These are phyloP conservation scores for Nomia melanderi DNA, from an alignment of 1,140 invertebrate genomes.

Conservation along the genomic window DNA sequence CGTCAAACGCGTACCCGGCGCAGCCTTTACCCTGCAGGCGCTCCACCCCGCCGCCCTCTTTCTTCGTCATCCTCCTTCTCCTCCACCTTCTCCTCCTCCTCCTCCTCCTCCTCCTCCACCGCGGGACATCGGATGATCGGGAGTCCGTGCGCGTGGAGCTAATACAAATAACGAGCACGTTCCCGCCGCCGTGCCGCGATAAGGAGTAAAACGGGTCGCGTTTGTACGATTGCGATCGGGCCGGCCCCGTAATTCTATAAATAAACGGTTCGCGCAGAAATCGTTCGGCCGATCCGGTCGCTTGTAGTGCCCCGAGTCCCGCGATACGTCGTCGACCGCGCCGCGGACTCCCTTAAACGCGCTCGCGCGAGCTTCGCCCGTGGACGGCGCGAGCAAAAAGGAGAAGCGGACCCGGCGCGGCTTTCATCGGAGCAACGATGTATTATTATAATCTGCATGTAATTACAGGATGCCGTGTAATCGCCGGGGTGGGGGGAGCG, in stretches of 20 bases:
- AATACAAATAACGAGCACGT: slow-evolving; percentile 15
- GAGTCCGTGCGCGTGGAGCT: not conserved
- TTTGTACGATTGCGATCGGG: slow-evolving; percentile 39
- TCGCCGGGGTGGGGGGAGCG: not conserved
- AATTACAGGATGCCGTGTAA: slow-evolving; percentile 40
- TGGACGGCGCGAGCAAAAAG: no score
- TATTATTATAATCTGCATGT: slow-evolving; percentile 42
- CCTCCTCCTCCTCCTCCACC: no score
- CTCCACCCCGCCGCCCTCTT: no score
- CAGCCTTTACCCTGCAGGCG: no score
- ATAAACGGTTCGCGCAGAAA: slow-evolving; percentile 29
- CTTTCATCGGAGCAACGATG: slow-evolving; percentile 4
- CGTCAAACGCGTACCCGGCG: slow-evolving; percentile 21
- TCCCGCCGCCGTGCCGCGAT: slow-evolving; percentile 6
- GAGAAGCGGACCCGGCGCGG: not conserved
- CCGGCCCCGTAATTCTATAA: slow-evolving; percentile 36
- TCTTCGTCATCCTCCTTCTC: no score
- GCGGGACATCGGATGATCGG: no score
- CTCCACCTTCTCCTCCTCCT: no score
- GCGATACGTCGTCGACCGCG: slow-evolving; percentile 27
- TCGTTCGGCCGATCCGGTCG: not conserved
- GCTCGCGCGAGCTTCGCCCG: not conserved
- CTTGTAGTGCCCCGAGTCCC: slow-evolving; percentile 3
- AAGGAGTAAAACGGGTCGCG: slow-evolving; percentile 9
- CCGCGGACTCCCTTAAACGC: not conserved